Evolutionary conservation across 23 tunicate genomes (phyloP), one percentile per base, ranked within the genome.

Genomic region (Ascidia mentula): DNA sequence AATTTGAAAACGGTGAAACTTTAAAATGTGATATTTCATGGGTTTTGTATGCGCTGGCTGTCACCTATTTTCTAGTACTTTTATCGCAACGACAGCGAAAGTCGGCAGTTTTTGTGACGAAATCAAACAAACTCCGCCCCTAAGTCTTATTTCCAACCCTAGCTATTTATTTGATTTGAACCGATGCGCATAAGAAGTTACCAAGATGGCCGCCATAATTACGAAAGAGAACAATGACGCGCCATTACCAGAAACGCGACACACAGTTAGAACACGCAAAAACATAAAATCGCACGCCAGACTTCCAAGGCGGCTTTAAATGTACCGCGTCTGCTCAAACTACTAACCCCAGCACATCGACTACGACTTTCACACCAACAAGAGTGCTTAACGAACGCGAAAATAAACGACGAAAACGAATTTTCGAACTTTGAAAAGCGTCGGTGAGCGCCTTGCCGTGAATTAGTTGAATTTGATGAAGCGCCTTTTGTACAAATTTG

Each of bases 191-290:
- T 40, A 77, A 86, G 73, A 78, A 86, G 77, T 83, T 74, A 32
- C 37, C 90, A 86, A 86, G 90, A 86, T 86, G 90, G 90, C 90
- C 59, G 90, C 79, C 90, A 86, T 86, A 86, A 86, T 86, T 86
- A 86, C 90, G 90, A 86, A 86, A 86, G 84, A 86, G 90, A 86
- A 86, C 90, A 86, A 86, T 86, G 90, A 86, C 90, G 84, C 90
- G 69, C 42, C 37, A 45, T 32, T 46, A 46, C 69, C 36, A 30
- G 69, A 77, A 53, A 53, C 65, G 65, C 65, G 65, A 46, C 80
- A 46, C 31, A 28, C 39, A 32, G 69, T 30, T 53, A 53, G 65
- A 53, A 53, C 34, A 40, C 69, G 69, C 80, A 77, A 45, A 45
- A 77, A 77, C 69, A 77, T 40, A 34, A 77, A 77, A 45, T 60